A percentile compares a stretch with the other conserved stretches of the same genome.
phyloP scores from a whole-genome alignment of 2,888 invertebrate genomes.

The Limnephilus rhombicus region DNA sequence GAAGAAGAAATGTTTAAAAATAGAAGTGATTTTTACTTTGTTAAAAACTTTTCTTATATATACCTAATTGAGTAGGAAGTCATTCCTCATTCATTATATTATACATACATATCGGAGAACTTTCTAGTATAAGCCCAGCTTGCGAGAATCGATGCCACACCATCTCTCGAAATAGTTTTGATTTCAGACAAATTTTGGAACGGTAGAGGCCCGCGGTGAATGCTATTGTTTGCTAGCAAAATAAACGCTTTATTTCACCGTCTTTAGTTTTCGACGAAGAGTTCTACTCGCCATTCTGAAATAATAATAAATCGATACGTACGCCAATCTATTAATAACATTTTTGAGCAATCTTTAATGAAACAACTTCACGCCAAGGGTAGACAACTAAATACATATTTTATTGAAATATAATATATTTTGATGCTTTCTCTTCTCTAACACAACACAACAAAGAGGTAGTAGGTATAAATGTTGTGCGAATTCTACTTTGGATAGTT shows the following conservation, averaged over 20 bases:
- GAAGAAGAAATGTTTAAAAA: too few species aligned
- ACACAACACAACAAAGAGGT: too few species aligned
- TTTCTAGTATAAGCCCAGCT: not conserved
- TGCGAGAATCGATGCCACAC: not conserved
- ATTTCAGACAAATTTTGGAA: slow-evolving; percentile 1
- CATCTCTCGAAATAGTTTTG: slow-evolving; percentile 18
- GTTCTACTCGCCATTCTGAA: not conserved
- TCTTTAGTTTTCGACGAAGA: not conserved
- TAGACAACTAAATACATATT: not conserved
- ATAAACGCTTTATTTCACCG: not conserved
- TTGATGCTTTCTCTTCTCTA: too few species aligned
- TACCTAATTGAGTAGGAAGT: too few species aligned
- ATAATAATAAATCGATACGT: too few species aligned
- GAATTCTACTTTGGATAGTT: too few species aligned
- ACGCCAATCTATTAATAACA: too few species aligned
- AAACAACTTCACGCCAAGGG: not conserved
- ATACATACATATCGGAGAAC: not conserved
- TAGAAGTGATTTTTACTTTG: too few species aligned
- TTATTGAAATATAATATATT: too few species aligned
- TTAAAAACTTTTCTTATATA: too few species aligned
- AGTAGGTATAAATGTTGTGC: too few species aligned
- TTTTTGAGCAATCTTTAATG: too few species aligned
- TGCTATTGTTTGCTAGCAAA: not conserved
- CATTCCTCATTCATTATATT: not conserved
- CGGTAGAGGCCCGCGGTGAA: not conserved